Evolutionary conservation across 2,113 vertebrate species (phyloP).

Genomic region (Cyanistes caeruleus): DNA sequence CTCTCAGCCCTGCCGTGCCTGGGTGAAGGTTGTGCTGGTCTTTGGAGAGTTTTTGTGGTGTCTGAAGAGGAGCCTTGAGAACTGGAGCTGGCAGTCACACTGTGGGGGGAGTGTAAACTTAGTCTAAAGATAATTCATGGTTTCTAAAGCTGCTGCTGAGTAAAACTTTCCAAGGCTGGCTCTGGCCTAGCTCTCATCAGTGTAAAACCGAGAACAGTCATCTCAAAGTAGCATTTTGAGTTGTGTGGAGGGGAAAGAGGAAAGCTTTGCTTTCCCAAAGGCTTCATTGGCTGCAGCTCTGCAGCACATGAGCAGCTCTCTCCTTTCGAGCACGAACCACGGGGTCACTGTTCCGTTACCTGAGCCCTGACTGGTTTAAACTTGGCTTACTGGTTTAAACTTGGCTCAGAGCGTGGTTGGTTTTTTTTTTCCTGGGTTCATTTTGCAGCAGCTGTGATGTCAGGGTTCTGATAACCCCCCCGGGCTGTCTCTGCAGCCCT

Average conservation of each 20-base stretch:
- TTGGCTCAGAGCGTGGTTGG: rapidly evolving
- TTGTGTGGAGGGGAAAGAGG: neutral
- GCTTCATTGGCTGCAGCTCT: neutral
- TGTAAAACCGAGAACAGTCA: constrained; percentile 9
- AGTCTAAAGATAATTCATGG: constrained; percentile 55
- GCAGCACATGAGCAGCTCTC: neutral
- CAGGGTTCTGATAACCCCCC: neutral
- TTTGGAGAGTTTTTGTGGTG: neutral
- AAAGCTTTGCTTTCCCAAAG: neutral
- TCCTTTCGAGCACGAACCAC: rapidly evolving
- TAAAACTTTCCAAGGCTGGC: constrained; percentile 64
- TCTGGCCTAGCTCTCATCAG: constrained; percentile 29
- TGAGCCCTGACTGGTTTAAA: neutral
- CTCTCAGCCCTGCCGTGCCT: rapidly evolving
- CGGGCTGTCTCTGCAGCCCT: neutral
- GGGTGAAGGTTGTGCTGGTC: neutral
- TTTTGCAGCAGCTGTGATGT: neutral
- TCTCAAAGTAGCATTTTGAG: constrained; percentile 38
- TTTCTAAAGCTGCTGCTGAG: constrained; percentile 68
- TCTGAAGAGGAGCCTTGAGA: neutral
- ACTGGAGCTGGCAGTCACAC: neutral
- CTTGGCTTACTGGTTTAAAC: neutral
- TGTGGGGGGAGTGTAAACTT: neutral
- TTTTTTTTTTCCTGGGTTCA: rapidly evolving
- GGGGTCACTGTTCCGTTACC: neutral